Conservation (phyloP, 2,797 vertebrate species). For the Falco peregrinus region DNA sequence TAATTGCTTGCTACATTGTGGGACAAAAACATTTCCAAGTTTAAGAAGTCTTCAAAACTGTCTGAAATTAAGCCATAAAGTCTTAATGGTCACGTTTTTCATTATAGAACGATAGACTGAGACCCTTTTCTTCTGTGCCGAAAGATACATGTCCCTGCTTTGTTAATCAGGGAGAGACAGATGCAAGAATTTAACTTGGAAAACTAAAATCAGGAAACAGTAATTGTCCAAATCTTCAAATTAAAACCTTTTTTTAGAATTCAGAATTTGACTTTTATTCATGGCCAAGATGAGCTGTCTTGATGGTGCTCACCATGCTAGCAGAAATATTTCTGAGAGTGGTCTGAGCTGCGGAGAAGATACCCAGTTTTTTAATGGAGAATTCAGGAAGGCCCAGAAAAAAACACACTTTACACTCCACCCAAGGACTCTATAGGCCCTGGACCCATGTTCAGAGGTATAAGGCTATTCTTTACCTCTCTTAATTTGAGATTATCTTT, state of each 20-base stretch:
- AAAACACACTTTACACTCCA: neutral
- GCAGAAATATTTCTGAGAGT: neutral
- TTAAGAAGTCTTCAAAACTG: neutral
- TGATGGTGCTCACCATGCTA: neutral
- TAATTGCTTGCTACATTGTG: neutral
- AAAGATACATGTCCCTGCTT: neutral
- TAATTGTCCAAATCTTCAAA: neutral
- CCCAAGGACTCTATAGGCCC: neutral
- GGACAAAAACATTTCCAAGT: neutral
- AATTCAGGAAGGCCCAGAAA: neutral
- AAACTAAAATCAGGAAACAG: neutral
- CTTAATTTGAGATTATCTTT: neutral
- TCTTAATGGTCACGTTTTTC: neutral
- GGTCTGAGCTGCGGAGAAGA: neutral
- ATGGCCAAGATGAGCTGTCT: neutral
- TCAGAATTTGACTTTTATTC: neutral
- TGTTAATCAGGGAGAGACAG: neutral
- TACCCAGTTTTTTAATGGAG: neutral
- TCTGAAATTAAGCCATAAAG: neutral
- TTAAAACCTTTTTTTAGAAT: neutral
- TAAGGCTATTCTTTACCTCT: neutral
- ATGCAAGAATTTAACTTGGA: neutral
- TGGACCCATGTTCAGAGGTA: neutral
- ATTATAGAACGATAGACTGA: neutral
- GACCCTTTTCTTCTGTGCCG: neutral